A percentile compares a stretch with the other conserved stretches of the same genome.
Conservation (phyloP, 2,888 invertebrate species). For the Thymelicus acteon region DNA sequence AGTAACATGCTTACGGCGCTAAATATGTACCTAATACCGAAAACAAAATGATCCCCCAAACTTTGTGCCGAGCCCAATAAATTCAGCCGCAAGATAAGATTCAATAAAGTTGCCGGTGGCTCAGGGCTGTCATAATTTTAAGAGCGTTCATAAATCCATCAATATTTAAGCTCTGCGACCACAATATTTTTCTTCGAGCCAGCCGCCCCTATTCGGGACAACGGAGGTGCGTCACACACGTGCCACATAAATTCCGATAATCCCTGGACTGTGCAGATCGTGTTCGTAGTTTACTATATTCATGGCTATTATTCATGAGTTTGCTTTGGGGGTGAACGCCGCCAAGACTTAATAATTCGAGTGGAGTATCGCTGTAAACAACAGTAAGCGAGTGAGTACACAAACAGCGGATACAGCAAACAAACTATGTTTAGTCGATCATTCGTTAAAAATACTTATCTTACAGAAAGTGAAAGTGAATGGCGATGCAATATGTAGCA, state of each 20-base stretch:
- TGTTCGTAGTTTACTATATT: constrained; percentile 66
- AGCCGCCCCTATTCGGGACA: constrained; percentile 50
- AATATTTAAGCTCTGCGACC: constrained; percentile 78
- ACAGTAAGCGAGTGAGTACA: constrained; percentile 30
- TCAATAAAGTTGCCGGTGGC: constrained; percentile 76
- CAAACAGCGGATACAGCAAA: constrained; percentile 28
- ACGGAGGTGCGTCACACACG: constrained; percentile 75
- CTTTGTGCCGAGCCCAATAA: constrained; percentile 69
- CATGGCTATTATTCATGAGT: constrained; percentile 74
- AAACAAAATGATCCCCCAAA: constrained; percentile 64
- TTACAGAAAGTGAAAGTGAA: not conserved
- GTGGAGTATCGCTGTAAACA: constrained; percentile 62
- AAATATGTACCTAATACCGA: constrained; percentile 50
- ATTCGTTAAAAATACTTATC: constrained; percentile 9
- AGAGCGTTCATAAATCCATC: constrained; percentile 83
- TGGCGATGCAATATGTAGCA: not conserved
- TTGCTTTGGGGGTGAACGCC: constrained; percentile 68
- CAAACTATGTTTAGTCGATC: constrained; percentile 16
- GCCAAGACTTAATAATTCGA: constrained; percentile 73
- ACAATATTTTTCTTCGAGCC: constrained; percentile 75
- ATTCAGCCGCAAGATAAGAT: constrained; percentile 72
- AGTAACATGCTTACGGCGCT: constrained; percentile 6
- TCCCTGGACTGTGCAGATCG: constrained; percentile 69
- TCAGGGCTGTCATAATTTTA: constrained; percentile 77
- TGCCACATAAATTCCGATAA: constrained; percentile 79